Evolutionary conservation across 2,888 invertebrate species (phyloP).

Genomic region (Chrysolina oricalcia): DNA sequence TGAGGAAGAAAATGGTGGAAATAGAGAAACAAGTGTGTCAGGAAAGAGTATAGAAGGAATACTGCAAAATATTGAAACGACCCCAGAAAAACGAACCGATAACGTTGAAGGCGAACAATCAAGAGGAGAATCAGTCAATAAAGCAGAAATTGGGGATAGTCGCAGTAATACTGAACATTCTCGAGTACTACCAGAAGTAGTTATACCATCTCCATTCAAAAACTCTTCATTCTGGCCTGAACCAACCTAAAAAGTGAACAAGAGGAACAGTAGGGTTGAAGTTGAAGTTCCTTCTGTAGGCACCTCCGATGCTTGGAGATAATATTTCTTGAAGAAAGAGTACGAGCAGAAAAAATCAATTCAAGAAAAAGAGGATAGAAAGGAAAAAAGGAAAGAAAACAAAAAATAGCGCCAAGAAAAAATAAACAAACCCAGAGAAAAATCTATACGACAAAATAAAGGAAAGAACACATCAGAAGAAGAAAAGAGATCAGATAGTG

Average conservation of each 20-base stretch:
- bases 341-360: constrained; percentile 50
- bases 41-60: constrained; percentile 3
- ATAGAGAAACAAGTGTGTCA: constrained; percentile 9
- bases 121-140: neutral
- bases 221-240: constrained; percentile 24
- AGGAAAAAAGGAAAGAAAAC: constrained; percentile 35
- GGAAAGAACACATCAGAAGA: constrained; percentile 3
- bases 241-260: constrained; percentile 34
- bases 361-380: constrained; percentile 35
- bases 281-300: constrained; percentile 31
- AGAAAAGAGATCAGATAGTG: constrained; percentile 6
- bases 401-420: constrained; percentile 28
- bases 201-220: constrained; percentile 27
- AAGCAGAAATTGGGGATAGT: neutral
- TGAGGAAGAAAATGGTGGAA: neutral
- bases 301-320: constrained; percentile 47
- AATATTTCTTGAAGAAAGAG: no score
- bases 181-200: constrained; percentile 1
- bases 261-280: constrained; percentile 48
- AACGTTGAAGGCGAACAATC: no score
- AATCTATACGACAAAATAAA: constrained; percentile 13
- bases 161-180: constrained; percentile 18
- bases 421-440: constrained; percentile 18
- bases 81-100: no score
- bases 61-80: constrained; percentile 1